These are phyloP conservation scores for Capromys pilorides DNA, from an alignment of 2,797 vertebrate species.

Conservation along the genomic window DNA sequence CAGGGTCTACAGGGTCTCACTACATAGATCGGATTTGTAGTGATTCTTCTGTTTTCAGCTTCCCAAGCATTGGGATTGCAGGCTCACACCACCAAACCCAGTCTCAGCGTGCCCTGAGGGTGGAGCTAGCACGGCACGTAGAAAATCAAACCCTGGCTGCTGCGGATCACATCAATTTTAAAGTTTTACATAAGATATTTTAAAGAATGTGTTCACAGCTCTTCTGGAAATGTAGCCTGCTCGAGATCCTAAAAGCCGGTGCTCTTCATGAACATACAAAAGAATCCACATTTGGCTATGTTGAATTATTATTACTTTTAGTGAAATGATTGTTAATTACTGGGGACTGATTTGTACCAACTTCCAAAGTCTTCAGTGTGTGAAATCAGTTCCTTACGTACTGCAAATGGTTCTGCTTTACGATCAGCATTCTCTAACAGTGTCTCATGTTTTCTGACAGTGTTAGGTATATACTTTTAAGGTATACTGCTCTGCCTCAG, in stretches of 20 bases:
- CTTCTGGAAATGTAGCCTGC: background rate
- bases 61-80: too few species aligned
- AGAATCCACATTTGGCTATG: background rate
- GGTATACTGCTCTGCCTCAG: background rate
- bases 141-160: too few species aligned
- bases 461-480: constrained; percentile 15
- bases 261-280: background rate
- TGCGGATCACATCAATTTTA: constrained; percentile 19
- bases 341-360: background rate
- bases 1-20: too few species aligned
- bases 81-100: too few species aligned
- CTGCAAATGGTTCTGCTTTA: constrained; percentile 30
- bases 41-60: too few species aligned
- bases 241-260: background rate
- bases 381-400: constrained; percentile 41
- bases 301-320: background rate
- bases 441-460: constrained; percentile 13
- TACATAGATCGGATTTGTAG: too few species aligned
- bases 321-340: background rate
- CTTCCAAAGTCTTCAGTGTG: background rate
- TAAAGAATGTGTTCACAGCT: constrained; percentile 12
- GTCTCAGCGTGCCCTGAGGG: too few species aligned
- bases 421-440: constrained; percentile 24
- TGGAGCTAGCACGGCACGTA: too few species aligned
- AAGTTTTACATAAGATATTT: background rate